phyloP scores from a whole-genome alignment of 1,140 invertebrate genomes.

The Chionoecetes opilio region DNA sequence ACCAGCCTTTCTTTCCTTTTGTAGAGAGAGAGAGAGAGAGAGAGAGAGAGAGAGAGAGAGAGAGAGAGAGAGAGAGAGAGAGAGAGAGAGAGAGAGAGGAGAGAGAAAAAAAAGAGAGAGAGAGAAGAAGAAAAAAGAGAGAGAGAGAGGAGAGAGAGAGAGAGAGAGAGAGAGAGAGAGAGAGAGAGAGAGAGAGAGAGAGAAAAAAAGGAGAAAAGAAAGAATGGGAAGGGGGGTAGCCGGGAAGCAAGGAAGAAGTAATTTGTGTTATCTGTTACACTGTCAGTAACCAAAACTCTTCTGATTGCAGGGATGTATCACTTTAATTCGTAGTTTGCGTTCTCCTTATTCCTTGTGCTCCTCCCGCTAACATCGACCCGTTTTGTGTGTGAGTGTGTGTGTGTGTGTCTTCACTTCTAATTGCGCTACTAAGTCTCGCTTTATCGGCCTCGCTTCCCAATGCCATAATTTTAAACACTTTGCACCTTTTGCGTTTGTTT shows the following conservation, averaged over 20 bases:
- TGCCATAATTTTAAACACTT: no score
- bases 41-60: neutral
- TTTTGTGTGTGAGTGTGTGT: neutral
- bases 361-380: neutral
- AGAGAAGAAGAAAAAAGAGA: neutral
- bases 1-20: no score
- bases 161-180: constrained; percentile 5
- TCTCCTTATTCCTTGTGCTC: neutral
- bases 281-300: neutral
- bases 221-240: no score
- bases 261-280: neutral
- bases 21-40: neutral
- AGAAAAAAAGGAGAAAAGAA: neutral
- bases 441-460: no score
- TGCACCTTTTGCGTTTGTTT: no score
- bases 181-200: neutral
- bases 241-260: neutral
- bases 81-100: no score
- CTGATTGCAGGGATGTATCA: neutral
- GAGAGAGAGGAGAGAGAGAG: neutral
- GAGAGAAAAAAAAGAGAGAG: neutral
- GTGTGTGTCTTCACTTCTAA: no score
- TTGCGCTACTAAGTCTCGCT: no score
- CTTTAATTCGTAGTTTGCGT: neutral
- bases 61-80: neutral